phyloP scores from a whole-genome alignment of 2,888 invertebrate genomes.

The Drosophila colorata region DNA sequence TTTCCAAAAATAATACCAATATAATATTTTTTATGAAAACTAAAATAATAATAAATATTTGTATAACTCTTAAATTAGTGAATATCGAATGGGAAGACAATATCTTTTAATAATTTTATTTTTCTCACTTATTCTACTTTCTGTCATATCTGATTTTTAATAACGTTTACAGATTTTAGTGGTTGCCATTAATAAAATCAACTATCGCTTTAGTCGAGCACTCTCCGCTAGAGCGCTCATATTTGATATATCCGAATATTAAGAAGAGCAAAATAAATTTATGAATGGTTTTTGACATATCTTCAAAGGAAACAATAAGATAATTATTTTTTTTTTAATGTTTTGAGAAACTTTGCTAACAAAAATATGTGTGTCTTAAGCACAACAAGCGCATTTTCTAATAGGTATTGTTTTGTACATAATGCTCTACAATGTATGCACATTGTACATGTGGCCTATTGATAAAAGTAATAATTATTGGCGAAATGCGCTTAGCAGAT shows the following conservation, averaged over 20 bases:
- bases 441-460: slow-evolving; percentile 49
- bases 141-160: no score
- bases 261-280: not conserved
- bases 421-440: slow-evolving; percentile 31
- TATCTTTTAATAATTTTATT: not conserved
- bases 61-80: not conserved
- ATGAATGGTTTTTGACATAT: not conserved
- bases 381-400: slow-evolving; percentile 28
- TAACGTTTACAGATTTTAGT: no score
- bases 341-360: not conserved
- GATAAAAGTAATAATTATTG: slow-evolving; percentile 65
- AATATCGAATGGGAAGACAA: not conserved
- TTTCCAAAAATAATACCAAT: no score
- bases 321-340: not conserved
- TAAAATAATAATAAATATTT: no score
- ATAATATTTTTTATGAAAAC: no score
- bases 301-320: not conserved
- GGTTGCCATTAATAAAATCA: no score
- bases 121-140: no score
- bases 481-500: slow-evolving; percentile 67
- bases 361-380: slow-evolving; percentile 6
- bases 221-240: no score
- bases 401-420: slow-evolving; percentile 39
- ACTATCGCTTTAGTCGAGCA: no score
- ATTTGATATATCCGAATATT: not conserved